Conservation (phyloP, 2,113 vertebrate genomes). For the Phylloscopus trochilus region DNA sequence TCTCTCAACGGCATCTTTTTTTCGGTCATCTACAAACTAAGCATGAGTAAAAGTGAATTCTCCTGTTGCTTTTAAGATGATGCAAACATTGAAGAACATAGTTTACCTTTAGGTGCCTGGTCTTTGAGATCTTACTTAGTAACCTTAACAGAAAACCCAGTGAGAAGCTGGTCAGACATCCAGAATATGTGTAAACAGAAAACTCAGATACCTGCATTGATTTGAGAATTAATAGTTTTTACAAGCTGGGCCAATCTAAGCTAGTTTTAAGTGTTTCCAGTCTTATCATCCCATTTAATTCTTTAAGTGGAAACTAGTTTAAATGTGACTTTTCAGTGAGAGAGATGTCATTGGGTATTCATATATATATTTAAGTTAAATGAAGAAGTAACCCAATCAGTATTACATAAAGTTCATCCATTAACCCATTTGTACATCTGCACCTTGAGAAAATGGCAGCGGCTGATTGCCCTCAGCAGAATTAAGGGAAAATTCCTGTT, state of each 20-base stretch:
- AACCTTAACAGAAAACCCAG: not conserved
- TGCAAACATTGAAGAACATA: not conserved
- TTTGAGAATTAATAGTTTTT: not conserved
- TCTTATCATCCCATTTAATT: not conserved
- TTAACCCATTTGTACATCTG: not conserved
- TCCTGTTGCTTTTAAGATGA: not conserved
- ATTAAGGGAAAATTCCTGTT: not conserved
- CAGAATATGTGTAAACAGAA: not conserved
- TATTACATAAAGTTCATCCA: not conserved
- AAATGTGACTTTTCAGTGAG: not conserved
- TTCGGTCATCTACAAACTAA: not conserved
- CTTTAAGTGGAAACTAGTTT: not conserved
- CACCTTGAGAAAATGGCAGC: not conserved
- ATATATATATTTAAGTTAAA: not conserved
- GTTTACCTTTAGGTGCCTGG: not conserved
- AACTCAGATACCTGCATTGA: not conserved
- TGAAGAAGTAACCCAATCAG: not conserved
- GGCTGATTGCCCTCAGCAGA: not conserved
- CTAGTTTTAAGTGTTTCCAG: not conserved
- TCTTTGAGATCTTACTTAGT: not conserved
- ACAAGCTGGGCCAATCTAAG: not conserved
- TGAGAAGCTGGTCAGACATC: not conserved
- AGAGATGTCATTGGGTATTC: not conserved
- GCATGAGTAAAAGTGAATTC: not conserved
- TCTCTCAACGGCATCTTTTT: not conserved